These are phyloP conservation scores for Marronus borbonicus DNA, from an alignment of 2,888 invertebrate species.

Conservation along the genomic window DNA sequence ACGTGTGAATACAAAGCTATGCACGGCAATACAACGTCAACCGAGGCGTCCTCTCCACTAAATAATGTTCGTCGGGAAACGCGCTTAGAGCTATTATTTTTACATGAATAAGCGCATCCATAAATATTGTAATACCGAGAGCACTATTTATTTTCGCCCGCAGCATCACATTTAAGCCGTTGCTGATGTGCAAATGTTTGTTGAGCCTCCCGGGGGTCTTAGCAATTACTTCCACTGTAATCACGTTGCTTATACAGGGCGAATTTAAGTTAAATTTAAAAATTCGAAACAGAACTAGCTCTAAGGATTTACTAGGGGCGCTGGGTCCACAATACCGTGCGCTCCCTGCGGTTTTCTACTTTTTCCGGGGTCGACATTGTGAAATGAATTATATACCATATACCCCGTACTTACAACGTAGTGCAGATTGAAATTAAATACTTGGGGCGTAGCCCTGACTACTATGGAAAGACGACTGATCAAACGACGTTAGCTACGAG, in stretches of 20 bases:
- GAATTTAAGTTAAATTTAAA: no score
- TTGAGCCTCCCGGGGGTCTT: neutral
- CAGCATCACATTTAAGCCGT: neutral
- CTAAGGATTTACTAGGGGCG: no score
- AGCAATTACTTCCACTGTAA: neutral
- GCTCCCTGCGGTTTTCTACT: no score
- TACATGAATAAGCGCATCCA: constrained; percentile 31
- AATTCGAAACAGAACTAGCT: no score
- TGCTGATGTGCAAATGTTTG: constrained; percentile 7
- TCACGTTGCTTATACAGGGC: neutral
- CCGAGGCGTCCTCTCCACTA: neutral
- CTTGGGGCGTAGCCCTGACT: no score
- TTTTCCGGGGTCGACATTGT: no score
- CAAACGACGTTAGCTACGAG: no score
- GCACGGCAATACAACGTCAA: neutral
- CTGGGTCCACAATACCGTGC: no score
- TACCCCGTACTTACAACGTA: no score
- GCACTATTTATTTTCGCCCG: constrained; percentile 8
- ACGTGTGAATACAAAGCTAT: neutral
- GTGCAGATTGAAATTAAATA: no score
- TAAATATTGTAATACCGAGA: constrained; percentile 31
- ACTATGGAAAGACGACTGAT: no score
- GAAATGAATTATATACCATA: no score
- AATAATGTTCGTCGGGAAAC: constrained; percentile 21
- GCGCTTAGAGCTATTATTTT: constrained; percentile 29